Conservation (phyloP, 2,888 invertebrate species). For the Allolobophora icterica region DNA sequence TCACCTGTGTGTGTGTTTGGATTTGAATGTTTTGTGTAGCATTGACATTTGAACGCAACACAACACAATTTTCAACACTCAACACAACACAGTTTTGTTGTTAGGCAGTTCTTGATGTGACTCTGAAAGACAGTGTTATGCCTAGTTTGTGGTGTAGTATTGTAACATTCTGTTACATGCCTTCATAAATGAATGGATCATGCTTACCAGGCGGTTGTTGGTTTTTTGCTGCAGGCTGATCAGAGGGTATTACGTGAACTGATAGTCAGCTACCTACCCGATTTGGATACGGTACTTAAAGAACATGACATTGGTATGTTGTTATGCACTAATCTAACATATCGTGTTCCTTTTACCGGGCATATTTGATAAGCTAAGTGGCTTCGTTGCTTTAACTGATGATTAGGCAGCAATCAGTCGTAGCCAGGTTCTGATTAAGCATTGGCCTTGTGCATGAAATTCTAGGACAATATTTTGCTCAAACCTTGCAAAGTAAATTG, state of each 20-base stretch:
- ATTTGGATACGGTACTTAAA: conserved; percentile 83
- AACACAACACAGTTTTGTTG: too few relatives aligned
- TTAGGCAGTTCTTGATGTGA: too few relatives aligned
- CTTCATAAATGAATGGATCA: neutral
- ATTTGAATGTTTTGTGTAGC: too few relatives aligned
- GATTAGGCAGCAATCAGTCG: neutral
- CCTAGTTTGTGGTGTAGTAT: neutral
- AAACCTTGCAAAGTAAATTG: too few relatives aligned
- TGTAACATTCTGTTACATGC: neutral
- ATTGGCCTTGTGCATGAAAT: too few relatives aligned
- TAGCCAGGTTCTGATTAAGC: too few relatives aligned
- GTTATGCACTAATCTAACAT: neutral
- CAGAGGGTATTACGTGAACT: conserved; percentile 92
- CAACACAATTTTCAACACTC: too few relatives aligned
- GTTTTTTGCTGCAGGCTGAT: conserved; percentile 75
- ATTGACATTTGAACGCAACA: too few relatives aligned
- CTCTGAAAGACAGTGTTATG: too few relatives aligned
- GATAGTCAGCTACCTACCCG: conserved; percentile 86
- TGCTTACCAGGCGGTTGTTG: neutral
- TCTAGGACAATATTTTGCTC: too few relatives aligned
- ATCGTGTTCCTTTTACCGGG: too few relatives aligned
- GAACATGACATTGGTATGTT: conserved; percentile 75
- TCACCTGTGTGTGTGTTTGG: too few relatives aligned
- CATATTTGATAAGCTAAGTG: neutral
- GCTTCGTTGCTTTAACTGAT: neutral